A percentile compares a stretch with the other conserved stretches of the same genome.
Evolutionary conservation across 2,113 vertebrate genomes (phyloP).

Genomic region (Eptesicus fuscus): DNA sequence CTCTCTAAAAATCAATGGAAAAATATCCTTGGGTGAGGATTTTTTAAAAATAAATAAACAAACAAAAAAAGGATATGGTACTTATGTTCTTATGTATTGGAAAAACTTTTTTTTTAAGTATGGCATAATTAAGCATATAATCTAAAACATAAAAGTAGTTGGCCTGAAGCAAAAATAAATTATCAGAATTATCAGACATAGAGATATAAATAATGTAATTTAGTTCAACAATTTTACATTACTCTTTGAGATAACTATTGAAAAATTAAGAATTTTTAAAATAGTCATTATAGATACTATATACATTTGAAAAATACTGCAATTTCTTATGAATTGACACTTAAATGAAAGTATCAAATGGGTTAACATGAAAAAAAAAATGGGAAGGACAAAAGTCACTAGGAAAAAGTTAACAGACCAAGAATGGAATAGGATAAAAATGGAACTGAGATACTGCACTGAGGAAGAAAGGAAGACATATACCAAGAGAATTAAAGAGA

Average conservation of each 20-base stretch:
- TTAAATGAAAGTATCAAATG: neutral
- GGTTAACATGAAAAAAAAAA: neutral
- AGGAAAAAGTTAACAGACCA: neutral
- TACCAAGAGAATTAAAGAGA: neutral
- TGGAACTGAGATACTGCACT: neutral
- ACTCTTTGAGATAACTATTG: neutral
- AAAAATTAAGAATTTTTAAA: constrained; percentile 8
- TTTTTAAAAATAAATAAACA: neutral
- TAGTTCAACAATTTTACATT: neutral
- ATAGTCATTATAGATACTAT: neutral
- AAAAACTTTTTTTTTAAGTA: neutral
- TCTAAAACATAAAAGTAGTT: neutral
- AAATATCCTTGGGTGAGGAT: no score
- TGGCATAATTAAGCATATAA: neutral
- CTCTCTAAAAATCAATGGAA: no score
- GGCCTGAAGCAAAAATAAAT: neutral
- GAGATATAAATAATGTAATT: neutral
- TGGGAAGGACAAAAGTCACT: neutral
- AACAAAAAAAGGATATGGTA: neutral
- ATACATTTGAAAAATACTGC: neutral
- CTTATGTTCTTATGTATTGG: neutral
- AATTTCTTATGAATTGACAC: neutral
- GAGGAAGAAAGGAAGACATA: neutral
- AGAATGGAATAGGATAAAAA: neutral
- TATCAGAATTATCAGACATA: neutral